These are phyloP conservation scores for Ornithorhynchus anatinus DNA, from an alignment of 2,113 vertebrate genomes.

Conservation along the genomic window DNA sequence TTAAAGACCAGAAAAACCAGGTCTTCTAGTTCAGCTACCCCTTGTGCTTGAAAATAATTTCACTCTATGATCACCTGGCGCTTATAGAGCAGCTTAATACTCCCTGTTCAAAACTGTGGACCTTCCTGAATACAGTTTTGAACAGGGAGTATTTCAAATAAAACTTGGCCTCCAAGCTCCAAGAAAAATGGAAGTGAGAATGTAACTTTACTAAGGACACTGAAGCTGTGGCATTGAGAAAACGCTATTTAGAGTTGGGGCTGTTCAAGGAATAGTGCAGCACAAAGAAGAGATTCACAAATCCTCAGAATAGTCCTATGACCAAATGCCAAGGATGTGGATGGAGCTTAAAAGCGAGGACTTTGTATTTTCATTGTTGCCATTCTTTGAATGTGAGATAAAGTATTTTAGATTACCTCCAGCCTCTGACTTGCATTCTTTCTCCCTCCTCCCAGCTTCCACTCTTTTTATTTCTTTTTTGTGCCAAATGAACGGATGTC, in stretches of 20 bases:
- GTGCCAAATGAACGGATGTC: slow-evolving; percentile 49
- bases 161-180: background rate
- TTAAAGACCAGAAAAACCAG: too few relatives aligned
- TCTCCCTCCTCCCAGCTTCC: background rate
- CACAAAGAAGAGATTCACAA: background rate
- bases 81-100: too few relatives aligned
- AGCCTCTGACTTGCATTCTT: slow-evolving; percentile 9
- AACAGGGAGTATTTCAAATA: too few relatives aligned
- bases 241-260: background rate
- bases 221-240: background rate
- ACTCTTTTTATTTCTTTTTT: background rate
- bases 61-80: too few relatives aligned
- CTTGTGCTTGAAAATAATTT: too few relatives aligned
- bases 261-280: slow-evolving; percentile 23
- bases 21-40: too few relatives aligned
- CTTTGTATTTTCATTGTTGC: slow-evolving; percentile 47
- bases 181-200: background rate
- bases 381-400: slow-evolving; percentile 54
- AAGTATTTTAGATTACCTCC: slow-evolving; percentile 37
- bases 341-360: slow-evolving; percentile 17
- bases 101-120: too few relatives aligned
- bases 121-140: too few relatives aligned
- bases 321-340: too few relatives aligned
- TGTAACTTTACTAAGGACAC: background rate
- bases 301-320: too few relatives aligned